These are phyloP conservation scores for Callipepla squamata DNA, from an alignment of 2,113 vertebrate species.

Conservation along the genomic window DNA sequence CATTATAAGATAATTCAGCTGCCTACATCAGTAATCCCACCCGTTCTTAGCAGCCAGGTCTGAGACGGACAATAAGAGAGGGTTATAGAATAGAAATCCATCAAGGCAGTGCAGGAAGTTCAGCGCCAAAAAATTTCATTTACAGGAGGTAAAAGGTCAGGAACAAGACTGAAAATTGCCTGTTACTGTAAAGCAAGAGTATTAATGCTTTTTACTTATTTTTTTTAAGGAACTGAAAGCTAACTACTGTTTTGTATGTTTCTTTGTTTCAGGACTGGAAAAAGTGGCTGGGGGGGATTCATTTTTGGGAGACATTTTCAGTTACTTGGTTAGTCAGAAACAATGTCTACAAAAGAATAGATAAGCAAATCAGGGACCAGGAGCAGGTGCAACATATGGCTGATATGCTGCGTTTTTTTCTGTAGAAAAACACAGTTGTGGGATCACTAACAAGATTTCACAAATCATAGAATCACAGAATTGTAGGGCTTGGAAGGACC, in stretches of 20 bases:
- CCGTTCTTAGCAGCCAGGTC: not conserved
- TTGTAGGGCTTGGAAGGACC: no score
- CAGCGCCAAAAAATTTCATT: not conserved
- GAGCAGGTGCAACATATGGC: not conserved
- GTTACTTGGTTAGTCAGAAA: not conserved
- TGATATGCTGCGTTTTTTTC: not conserved
- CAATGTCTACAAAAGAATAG: not conserved
- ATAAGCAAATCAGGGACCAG: not conserved
- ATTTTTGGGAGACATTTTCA: not conserved
- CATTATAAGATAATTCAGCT: not conserved
- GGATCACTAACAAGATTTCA: not conserved
- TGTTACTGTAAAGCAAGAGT: not conserved
- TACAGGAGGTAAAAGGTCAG: not conserved
- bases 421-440: not conserved
- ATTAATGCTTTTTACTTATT: not conserved
- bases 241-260: not conserved
- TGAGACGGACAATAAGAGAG: not conserved
- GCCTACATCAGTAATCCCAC: not conserved
- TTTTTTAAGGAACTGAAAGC: not conserved
- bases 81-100: not conserved
- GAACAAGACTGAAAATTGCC: not conserved
- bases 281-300: fast-evolving
- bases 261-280: not conserved
- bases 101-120: not conserved
- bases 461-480: not conserved